Evolutionary conservation across 2,888 invertebrate species (phyloP), one percentile per base, ranked within the genome.

Genomic region (Drosophila birchii): DNA sequence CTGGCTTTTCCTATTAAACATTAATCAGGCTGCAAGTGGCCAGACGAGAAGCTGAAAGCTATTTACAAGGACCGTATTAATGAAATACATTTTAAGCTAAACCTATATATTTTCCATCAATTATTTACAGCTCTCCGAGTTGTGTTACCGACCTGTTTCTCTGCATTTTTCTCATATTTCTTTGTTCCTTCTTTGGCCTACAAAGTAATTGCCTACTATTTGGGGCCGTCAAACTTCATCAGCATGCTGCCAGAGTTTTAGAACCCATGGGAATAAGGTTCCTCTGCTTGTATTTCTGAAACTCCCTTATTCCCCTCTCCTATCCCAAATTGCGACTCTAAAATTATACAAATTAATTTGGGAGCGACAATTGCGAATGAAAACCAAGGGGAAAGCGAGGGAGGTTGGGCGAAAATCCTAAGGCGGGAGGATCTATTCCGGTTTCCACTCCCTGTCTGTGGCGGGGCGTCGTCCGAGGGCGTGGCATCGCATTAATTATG

Each of bases 291-390:
- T 18, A 32, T 18, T 39, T 12, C 11, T 11, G 3, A 7, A 18
- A 23, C 29, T 55, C 11, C 11, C 11, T 6, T 20, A 12, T 18
- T 39, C 3, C 29, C 9, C 2, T 9, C 26, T 16, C 38, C 18
- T 8, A 12, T 39, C 23, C 39, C 55, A 41, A 43, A 49, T 26
- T 36, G 55, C 38, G 38, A 34, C 44, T 58, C 51, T 57, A 76
- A 84, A 88, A 82, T 84, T 84, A 88, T 84, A 88, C 88, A 84
- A 84, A 84, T 84, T 84, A 84, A 84, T 84, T 88, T 88, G 84
- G 84, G 76, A 86, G 88, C 84, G 88, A 84, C 88, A 84, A 84
- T 88, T 88, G 88, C 56, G 55, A 47, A 29, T 71, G 62, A 80
- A 39, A 62, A 36, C 34, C 20, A 41, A 32, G 26, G 51, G 49